Evolutionary conservation across 2,113 vertebrate species (phyloP), one percentile per base, ranked within the genome.

Genomic region (Otolemur garnettii): DNA sequence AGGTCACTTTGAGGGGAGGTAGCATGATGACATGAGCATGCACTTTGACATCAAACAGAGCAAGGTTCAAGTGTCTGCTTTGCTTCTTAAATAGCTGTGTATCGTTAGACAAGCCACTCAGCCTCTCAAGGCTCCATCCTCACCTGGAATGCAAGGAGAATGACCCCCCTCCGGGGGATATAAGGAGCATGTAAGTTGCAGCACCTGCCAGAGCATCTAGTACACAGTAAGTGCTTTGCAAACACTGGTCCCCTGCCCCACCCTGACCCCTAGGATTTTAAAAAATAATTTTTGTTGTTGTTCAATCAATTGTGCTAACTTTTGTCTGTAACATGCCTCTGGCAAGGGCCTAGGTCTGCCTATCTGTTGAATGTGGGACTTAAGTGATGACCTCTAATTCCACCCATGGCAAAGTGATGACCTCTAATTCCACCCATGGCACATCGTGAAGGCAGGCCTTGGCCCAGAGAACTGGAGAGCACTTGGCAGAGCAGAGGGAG

Each of bases 251-350:
- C 69, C 87, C 66, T 78, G 77, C 62, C 81, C 91, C 75, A 59
- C 55, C 35, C n/a, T 75, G 42, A 94, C 24, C 18, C 9, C 45
- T 24, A 30, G 22, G 9, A 89, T 81, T 88, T 33, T 84, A 74
- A 90, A 38, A 68, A 64, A 81, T 59, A 66, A 26, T 33, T 26
- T 74, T 7, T 19, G 18, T 38, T 89, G 71, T 59, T 64, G 14
- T 81, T 77, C 66, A 93, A 53, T 72, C 33, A 77, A 53, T 21
- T 78, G 42, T 72, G 45, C 77, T 81, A 86, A 81, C 71, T 95
- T 50, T 1, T 26, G 5, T 55, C 88, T 35, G 53, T 24, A 87
- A 30, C 3, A 0, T 45, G 55, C 38, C 69, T 90, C 83, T 81
- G n/a, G 57, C 62, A 66, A 95, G 85, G 62, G 45, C 55, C 62